phyloP scores from a whole-genome alignment of 2,113 vertebrate species.

The Mellivora capensis region DNA sequence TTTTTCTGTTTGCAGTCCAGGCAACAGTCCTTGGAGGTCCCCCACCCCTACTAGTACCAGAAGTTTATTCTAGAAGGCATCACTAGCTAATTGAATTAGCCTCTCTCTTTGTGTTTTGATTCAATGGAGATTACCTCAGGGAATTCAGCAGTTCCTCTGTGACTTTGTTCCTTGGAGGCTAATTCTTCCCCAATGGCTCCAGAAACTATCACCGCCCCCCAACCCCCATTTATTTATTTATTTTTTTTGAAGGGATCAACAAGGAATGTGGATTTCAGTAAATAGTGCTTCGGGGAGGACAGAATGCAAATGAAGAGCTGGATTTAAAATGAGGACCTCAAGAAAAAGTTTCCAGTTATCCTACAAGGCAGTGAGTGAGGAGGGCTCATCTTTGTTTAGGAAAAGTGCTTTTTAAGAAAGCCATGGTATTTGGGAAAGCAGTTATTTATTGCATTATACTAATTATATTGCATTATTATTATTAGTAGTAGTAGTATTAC shows the following conservation, averaged over 20 bases:
- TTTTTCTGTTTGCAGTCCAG: slow-evolving; percentile 36
- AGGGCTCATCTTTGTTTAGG: slow-evolving; percentile 12
- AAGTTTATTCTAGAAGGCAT: slow-evolving; percentile 77
- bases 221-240: slow-evolving; percentile 45
- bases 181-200: background rate
- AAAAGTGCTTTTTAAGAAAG: slow-evolving; percentile 25
- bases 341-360: slow-evolving; percentile 23
- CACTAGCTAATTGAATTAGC: slow-evolving; percentile 81
- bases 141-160: slow-evolving; percentile 66
- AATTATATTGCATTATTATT: too few relatives aligned
- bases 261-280: slow-evolving; percentile 57
- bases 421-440: background rate
- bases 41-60: slow-evolving; percentile 13
- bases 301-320: slow-evolving; percentile 64
- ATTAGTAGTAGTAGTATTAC: too few relatives aligned
- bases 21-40: background rate
- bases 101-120: slow-evolving; percentile 74
- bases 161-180: slow-evolving; percentile 70
- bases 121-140: slow-evolving; percentile 77
- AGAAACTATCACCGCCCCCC: slow-evolving; percentile 5
- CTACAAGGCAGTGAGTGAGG: background rate
- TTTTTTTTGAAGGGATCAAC: slow-evolving; percentile 60
- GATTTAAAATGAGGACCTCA: slow-evolving; percentile 36
- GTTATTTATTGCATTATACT: background rate
- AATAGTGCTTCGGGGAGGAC: background rate